Percentiles rank a stretch among this genome's conserved stretches.
These are phyloP conservation scores for Stomatorhinus ivindoensis DNA, from an alignment of 2,113 vertebrate species.

Conservation along the genomic window DNA sequence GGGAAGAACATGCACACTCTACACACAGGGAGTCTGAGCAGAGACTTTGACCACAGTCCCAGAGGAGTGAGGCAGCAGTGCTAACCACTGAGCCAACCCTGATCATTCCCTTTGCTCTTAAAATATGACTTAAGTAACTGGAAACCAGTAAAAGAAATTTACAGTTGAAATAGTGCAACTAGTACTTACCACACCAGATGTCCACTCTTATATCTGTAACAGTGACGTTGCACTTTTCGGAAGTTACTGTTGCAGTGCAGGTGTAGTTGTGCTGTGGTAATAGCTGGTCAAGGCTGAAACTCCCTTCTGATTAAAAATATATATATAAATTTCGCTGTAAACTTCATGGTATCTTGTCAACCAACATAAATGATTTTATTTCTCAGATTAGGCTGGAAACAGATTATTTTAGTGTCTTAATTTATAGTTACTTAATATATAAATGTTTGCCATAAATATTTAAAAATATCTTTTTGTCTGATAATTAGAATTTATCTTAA, in stretches of 20 bases:
- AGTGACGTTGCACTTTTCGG: accelerated
- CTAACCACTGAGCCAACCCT: neutral
- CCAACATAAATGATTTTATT: neutral
- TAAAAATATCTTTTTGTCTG: neutral
- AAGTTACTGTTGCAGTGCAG: slow-evolving; percentile 7
- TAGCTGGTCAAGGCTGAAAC: neutral
- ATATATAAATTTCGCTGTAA: too few relatives aligned
- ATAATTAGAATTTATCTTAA: neutral
- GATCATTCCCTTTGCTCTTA: neutral
- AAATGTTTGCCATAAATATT: too few relatives aligned
- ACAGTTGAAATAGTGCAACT: neutral
- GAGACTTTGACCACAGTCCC: too few relatives aligned
- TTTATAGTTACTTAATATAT: too few relatives aligned
- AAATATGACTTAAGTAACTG: slow-evolving; percentile 15
- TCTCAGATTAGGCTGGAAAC: too few relatives aligned
- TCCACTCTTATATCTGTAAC: accelerated
- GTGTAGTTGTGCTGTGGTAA: neutral
- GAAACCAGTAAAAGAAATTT: neutral
- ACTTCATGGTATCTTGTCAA: neutral
- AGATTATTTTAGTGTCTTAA: too few relatives aligned
- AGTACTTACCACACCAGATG: slow-evolving; percentile 21
- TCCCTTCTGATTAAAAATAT: too few relatives aligned
- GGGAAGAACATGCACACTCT: too few relatives aligned
- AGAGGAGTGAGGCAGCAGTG: too few relatives aligned
- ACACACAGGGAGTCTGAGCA: too few relatives aligned